phyloP scores from a whole-genome alignment of 2,888 invertebrate genomes.

The Dioctria linearis region DNA sequence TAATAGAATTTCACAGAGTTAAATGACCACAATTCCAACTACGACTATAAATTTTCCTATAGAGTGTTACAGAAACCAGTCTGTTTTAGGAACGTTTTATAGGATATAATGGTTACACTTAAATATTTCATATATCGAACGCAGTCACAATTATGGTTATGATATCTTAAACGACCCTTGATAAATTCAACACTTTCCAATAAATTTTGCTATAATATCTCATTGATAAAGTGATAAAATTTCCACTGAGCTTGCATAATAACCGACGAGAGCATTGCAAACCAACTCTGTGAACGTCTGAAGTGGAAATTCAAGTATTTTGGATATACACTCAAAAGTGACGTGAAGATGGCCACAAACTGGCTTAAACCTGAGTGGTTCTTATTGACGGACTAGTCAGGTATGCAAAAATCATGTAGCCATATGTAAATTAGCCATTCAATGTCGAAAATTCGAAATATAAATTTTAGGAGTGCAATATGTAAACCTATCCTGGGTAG shows the following conservation, averaged over 20 bases:
- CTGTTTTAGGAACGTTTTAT: no score
- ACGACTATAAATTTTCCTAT: no score
- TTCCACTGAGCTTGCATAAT: slow-evolving; percentile 36
- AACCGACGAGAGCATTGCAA: background rate
- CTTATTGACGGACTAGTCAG: slow-evolving; percentile 6
- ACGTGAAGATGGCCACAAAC: slow-evolving; percentile 33
- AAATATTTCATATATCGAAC: no score
- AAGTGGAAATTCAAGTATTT: slow-evolving; percentile 40
- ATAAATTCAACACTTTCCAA: background rate
- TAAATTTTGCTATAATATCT: background rate
- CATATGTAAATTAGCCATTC: slow-evolving; percentile 16
- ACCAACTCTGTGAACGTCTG: background rate
- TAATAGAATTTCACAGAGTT: no score
- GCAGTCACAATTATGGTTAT: no score
- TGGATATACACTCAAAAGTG: slow-evolving; percentile 19
- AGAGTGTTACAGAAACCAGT: no score
- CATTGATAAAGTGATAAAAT: slow-evolving; percentile 27
- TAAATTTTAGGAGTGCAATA: no score
- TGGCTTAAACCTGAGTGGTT: background rate
- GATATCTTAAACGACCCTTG: no score
- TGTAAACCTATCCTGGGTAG: no score
- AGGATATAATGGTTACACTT: no score
- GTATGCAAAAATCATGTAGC: slow-evolving; percentile 11
- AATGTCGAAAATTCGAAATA: background rate
- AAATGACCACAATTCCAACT: no score